Evolutionary conservation across 1,140 invertebrate species (phyloP).

Genomic region (Macrobrachium nipponense): DNA sequence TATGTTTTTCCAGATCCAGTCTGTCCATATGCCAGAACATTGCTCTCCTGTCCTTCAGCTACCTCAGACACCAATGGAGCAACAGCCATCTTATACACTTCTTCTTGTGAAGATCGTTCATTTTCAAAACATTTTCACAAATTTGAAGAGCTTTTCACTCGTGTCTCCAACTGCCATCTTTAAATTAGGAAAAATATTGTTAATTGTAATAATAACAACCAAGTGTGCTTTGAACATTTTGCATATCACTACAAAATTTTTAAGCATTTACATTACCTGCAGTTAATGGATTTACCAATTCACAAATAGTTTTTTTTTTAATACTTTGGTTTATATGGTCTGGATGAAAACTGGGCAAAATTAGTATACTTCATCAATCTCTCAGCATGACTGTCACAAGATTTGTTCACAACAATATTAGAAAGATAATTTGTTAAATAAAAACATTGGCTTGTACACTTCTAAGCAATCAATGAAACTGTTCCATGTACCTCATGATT

Average conservation of each 20-base stretch:
- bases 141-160: constrained; percentile 26
- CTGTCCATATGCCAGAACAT: constrained; percentile 72
- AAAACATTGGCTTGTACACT: no score
- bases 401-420: no score
- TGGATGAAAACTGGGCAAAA: no score
- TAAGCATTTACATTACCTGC: not conserved
- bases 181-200: not conserved
- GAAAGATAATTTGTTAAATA: no score
- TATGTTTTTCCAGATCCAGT: constrained; percentile 73
- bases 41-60: constrained; percentile 70
- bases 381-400: no score
- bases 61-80: constrained; percentile 48
- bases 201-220: not conserved
- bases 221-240: not conserved
- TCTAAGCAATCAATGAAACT: no score
- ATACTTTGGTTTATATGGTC: no score
- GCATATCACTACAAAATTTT: not conserved
- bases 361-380: no score
- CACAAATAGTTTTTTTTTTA: no score
- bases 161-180: constrained; percentile 29
- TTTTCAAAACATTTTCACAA: constrained; percentile 52
- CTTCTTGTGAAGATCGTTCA: constrained; percentile 23
- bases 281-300: no score
- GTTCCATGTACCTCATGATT: no score
- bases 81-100: constrained; percentile 52